phyloP scores from a whole-genome alignment of 2,888 invertebrate species.

The Meiosimyza platycephala region DNA sequence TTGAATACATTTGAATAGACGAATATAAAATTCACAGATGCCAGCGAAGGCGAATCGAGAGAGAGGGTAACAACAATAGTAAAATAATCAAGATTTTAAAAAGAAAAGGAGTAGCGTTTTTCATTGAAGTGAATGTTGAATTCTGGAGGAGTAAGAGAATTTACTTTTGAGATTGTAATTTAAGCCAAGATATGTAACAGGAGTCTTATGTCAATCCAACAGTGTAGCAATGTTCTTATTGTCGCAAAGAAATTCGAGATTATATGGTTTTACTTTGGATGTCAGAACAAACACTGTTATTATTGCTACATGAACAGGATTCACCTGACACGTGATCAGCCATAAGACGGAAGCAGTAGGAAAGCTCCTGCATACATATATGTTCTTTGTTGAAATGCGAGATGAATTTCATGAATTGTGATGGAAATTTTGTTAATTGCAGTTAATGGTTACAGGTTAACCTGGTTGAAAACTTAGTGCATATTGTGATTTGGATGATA shows the following conservation, averaged over 20 bases:
- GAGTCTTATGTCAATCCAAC: not conserved
- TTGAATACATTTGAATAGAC: constrained; percentile 59
- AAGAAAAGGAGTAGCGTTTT: constrained; percentile 11
- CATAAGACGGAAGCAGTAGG: not conserved
- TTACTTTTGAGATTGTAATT: constrained; percentile 3
- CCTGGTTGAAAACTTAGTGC: no score
- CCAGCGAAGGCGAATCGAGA: not conserved
- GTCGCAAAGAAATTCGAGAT: constrained; percentile 1
- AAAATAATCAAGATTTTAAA: constrained; percentile 24
- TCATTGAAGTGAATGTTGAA: not conserved
- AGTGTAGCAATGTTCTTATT: not conserved
- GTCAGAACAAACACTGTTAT: constrained; percentile 8
- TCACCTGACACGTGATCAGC: constrained; percentile 21
- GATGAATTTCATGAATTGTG: not conserved
- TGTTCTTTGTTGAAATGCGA: not conserved
- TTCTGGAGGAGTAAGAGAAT: not conserved
- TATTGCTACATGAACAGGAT: constrained; percentile 9
- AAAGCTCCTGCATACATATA: not conserved
- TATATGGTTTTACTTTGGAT: not conserved
- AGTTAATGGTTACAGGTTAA: no score
- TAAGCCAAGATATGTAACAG: not conserved
- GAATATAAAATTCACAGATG: not conserved
- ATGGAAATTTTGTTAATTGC: no score
- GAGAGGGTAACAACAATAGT: constrained; percentile 1
- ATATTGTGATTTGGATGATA: no score